Conservation (phyloP, 2,113 vertebrate genomes). For the Guaruba guarouba region DNA sequence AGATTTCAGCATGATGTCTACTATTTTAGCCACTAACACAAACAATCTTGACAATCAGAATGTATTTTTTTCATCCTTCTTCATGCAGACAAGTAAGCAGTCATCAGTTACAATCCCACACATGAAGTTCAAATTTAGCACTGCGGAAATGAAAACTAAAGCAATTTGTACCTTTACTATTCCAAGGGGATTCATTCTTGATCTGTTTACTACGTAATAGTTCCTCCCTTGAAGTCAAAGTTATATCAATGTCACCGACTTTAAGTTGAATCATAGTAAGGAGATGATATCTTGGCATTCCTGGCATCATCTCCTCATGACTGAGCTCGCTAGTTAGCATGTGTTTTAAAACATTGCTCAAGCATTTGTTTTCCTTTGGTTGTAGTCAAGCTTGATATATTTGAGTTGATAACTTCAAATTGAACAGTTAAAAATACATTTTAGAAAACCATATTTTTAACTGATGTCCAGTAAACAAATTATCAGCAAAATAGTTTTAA, state of each 20-base stretch:
- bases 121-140: slow-evolving; percentile 76
- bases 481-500: slow-evolving; percentile 17
- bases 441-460: slow-evolving; percentile 23
- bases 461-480: not conserved
- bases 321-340: slow-evolving; percentile 62
- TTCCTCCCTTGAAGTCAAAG: slow-evolving; percentile 72
- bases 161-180: slow-evolving; percentile 77
- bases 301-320: slow-evolving; percentile 60
- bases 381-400: not conserved
- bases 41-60: slow-evolving; percentile 74
- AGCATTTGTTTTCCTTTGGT: slow-evolving; percentile 14
- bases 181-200: slow-evolving; percentile 72
- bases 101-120: slow-evolving; percentile 72
- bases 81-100: slow-evolving; percentile 68
- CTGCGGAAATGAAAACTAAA: slow-evolving; percentile 77
- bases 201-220: slow-evolving; percentile 74
- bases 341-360: slow-evolving; percentile 59
- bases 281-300: slow-evolving; percentile 55
- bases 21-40: slow-evolving; percentile 70
- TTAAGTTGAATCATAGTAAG: slow-evolving; percentile 62
- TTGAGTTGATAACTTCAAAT: slow-evolving; percentile 11
- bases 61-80: slow-evolving; percentile 62
- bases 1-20: slow-evolving; percentile 55
- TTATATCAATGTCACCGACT: slow-evolving; percentile 74
- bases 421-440: not conserved